Conservation (phyloP, 2,888 invertebrate genomes). For the Tetrapedia diversipes region DNA sequence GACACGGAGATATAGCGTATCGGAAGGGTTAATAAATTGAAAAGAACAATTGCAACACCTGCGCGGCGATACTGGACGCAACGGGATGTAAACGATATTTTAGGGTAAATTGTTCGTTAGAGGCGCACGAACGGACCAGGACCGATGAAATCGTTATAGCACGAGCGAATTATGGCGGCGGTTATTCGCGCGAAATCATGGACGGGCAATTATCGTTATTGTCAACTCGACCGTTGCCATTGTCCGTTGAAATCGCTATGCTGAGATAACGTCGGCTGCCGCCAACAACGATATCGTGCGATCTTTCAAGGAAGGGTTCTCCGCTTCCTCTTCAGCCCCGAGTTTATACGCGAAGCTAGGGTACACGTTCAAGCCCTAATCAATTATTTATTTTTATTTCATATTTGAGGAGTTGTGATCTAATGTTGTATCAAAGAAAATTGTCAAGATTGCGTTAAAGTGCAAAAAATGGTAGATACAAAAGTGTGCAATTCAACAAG, state of each 20-base stretch:
- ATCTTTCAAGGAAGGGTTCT: not conserved
- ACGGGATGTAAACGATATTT: constrained; percentile 32
- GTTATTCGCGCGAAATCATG: constrained; percentile 10
- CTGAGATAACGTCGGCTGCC: too few species aligned
- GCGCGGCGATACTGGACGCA: not conserved
- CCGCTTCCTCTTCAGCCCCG: not conserved
- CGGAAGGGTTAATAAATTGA: too few species aligned
- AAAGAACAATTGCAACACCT: too few species aligned
- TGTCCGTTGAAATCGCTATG: constrained; percentile 11
- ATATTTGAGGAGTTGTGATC: too few species aligned
- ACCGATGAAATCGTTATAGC: constrained; percentile 27
- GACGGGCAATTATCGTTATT: constrained; percentile 2
- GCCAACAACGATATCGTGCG: not conserved
- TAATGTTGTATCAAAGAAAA: too few species aligned
- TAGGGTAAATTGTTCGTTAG: not conserved
- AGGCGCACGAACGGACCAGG: not conserved
- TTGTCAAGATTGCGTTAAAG: too few species aligned
- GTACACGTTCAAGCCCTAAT: not conserved
- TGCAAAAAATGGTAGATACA: too few species aligned
- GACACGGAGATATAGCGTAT: too few species aligned
- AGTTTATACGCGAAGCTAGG: not conserved
- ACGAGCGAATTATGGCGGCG: constrained; percentile 8
- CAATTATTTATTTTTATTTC: too few species aligned
- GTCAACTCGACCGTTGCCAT: constrained; percentile 4
- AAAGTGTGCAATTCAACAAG: too few species aligned